Evolutionary conservation across 1,140 invertebrate species (phyloP).

Genomic region (Pseudoatta argentina): DNA sequence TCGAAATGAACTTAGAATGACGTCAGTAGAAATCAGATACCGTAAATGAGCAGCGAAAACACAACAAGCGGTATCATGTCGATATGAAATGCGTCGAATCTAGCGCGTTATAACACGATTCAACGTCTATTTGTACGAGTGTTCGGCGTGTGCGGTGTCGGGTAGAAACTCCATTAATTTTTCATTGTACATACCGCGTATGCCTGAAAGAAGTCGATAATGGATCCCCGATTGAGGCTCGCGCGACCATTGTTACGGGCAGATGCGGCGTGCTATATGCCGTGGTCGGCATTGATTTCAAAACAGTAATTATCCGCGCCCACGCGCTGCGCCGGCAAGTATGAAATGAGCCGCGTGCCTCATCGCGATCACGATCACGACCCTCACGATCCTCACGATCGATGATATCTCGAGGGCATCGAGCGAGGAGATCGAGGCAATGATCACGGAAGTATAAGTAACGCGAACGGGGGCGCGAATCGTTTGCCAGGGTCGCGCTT

Average conservation of each 20-base stretch:
- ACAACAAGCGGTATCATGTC: not conserved
- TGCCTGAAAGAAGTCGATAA: constrained; percentile 64
- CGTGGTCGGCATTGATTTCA: constrained; percentile 67
- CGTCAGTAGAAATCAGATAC: not conserved
- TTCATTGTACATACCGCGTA: constrained; percentile 31
- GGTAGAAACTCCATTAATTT: constrained; percentile 33
- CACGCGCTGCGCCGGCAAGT: constrained; percentile 55
- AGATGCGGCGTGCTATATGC: constrained; percentile 15
- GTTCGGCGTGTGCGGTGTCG: not conserved
- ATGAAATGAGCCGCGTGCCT: constrained; percentile 54
- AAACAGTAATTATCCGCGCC: constrained; percentile 76
- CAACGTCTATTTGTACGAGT: not conserved
- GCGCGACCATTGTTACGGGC: constrained; percentile 71
- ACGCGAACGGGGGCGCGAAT: constrained; percentile 20
- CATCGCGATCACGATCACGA: constrained; percentile 33
- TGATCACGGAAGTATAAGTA: constrained; percentile 49
- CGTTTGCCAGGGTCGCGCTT: constrained; percentile 19
- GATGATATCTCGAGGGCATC: constrained; percentile 54
- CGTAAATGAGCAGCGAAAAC: not conserved
- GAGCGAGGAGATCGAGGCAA: not conserved
- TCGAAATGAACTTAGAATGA: not conserved
- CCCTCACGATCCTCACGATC: constrained; percentile 60
- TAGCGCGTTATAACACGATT: not conserved
- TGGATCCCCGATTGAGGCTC: constrained; percentile 67
- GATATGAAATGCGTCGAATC: constrained; percentile 10